Evolutionary conservation across 2,113 vertebrate species (phyloP), one percentile per base, ranked within the genome.

Genomic region (Andinoacara biseriatus): DNA sequence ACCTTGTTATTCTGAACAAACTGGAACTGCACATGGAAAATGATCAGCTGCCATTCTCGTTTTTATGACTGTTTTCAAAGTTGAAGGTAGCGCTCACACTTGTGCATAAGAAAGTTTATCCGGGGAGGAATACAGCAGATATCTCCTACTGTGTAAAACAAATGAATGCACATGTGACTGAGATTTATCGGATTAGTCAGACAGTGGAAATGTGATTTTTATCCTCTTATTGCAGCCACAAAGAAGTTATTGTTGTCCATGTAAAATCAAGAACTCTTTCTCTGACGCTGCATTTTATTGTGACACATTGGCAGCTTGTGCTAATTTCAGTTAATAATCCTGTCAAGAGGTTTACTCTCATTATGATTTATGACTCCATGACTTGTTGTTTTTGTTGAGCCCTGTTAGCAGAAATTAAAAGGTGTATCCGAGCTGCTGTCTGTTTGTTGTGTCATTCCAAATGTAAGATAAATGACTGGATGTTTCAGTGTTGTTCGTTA

Each of bases 201-300:
- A 46, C 38, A 72, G 3, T 72, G 18, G 18, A 40, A 76, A 24
- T 82, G 3, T 49, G 14, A n/a, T 1, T 56, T 60, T 17, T 26
- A 31, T 82, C 38, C 87, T 59, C 11, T 26, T 43, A 58, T 14
- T 63, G 11, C 17, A 6, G 26, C 40, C n/a, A 86, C 78, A 91
- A 85, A 88, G 85, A 80, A 24, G 18, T 77, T n/a, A 80, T 87
- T 91, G 80, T 89, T 35, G 74, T 58, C 38, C 58, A 40, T 13
- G 58, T 78, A 58, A 69, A 79, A 74, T 24, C 49, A 58, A 72
- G 57, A 78, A 65, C 24, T 46, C 17, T 67, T 8, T 15, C 63
- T 61, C 20, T 77, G 26, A 77, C 58, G 57, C 15, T 40, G 5
- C 24, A 76, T 81, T 49, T 83, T 31, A 60, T 26, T 84, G 7